phyloP scores from a whole-genome alignment of 2,113 vertebrate genomes.

The Peucedramus taeniatus region DNA sequence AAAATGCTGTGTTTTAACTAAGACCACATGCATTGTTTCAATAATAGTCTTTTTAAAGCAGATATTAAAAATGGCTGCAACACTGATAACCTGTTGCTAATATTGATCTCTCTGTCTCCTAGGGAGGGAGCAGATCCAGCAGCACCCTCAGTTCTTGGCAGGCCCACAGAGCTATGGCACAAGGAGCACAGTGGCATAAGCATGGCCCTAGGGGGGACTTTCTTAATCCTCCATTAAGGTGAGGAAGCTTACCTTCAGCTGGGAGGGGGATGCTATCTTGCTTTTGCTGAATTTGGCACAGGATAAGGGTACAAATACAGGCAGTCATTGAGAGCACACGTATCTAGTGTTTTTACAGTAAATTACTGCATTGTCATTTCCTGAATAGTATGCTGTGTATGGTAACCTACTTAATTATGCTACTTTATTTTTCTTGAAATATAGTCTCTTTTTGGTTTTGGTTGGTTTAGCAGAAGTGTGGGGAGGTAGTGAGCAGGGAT shows the following conservation, averaged over 20 bases:
- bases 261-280: background rate
- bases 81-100: background rate
- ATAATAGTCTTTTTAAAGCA: background rate
- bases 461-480: background rate
- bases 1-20: background rate
- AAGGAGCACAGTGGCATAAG: background rate
- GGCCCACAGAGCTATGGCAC: background rate
- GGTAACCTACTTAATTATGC: background rate
- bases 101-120: background rate
- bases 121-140: background rate
- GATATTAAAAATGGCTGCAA: background rate
- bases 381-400: background rate
- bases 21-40: background rate
- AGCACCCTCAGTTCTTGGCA: background rate
- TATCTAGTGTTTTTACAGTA: background rate
- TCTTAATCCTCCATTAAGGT: background rate
- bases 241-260: background rate
- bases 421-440: slow-evolving; percentile 19
- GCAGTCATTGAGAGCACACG: background rate
- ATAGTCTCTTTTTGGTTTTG: background rate
- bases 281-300: background rate
- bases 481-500: background rate
- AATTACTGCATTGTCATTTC: background rate
- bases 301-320: background rate
- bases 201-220: background rate